These are phyloP conservation scores for Pteromalus puparum DNA, from an alignment of 1,140 invertebrate genomes.

Conservation along the genomic window DNA sequence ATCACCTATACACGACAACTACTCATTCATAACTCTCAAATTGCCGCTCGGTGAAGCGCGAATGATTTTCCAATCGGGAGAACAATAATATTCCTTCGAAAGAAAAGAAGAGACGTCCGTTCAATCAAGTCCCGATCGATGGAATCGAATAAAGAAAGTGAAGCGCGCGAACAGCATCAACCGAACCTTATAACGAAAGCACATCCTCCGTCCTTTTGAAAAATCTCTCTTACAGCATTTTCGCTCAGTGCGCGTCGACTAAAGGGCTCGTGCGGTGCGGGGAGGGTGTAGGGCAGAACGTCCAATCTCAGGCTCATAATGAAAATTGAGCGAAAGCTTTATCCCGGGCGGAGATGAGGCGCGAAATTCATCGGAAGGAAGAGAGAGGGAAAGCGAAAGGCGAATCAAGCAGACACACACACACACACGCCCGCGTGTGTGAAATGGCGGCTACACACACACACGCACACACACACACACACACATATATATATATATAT, in stretches of 20 bases:
- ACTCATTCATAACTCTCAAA: too few species aligned
- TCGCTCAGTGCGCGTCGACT: background rate
- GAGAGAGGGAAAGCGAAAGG: background rate
- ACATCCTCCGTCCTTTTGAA: background rate
- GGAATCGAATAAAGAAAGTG: too few species aligned
- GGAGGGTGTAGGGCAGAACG: background rate
- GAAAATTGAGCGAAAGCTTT: conserved; percentile 25
- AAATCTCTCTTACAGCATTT: background rate
- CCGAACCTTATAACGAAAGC: background rate
- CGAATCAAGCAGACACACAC: background rate
- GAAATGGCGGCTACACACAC: background rate
- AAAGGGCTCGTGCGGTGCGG: too few species aligned
- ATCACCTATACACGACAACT: too few species aligned
- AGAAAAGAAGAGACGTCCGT: background rate
- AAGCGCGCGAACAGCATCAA: too few species aligned
- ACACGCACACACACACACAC: background rate
- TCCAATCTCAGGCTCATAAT: conserved; percentile 22
- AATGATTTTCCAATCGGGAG: too few species aligned
- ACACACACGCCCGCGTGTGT: conserved; percentile 19
- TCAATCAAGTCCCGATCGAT: background rate
- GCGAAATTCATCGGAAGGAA: conserved; percentile 11
- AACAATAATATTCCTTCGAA: too few species aligned
- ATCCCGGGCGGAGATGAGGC: background rate
- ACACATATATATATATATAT: background rate
- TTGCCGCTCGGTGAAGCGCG: too few species aligned